phyloP scores from a whole-genome alignment of 2,797 vertebrate genomes.

The Zalophus californianus region DNA sequence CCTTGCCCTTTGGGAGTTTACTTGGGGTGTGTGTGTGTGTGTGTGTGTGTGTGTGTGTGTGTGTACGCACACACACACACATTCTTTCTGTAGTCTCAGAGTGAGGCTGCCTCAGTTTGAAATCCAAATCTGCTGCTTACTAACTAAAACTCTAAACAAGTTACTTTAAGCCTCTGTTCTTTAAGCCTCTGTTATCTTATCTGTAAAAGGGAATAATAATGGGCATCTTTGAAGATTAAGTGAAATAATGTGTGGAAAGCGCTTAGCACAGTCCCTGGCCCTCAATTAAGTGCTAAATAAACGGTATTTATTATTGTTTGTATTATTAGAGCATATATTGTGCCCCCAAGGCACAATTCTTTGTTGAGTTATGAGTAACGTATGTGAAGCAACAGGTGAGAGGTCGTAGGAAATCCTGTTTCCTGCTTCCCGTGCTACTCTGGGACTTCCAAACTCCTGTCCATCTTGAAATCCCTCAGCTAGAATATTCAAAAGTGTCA shows the following conservation, averaged over 20 bases:
- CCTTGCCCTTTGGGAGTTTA: not conserved
- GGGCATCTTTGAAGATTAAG: not conserved
- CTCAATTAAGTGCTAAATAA: not conserved
- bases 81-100: not conserved
- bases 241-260: not conserved
- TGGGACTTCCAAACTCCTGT: conserved; percentile 67
- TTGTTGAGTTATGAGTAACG: not conserved
- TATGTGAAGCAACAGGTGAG: conserved; percentile 43
- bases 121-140: not conserved
- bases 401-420: conserved; percentile 26
- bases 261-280: not conserved
- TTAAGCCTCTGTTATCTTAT: not conserved
- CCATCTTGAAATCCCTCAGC: conserved; percentile 52
- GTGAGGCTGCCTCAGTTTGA: not conserved
- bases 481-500: conserved; percentile 44
- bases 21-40: not conserved
- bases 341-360: not conserved
- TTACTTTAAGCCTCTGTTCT: not conserved
- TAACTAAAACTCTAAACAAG: not conserved
- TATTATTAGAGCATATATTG: not conserved
- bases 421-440: conserved; percentile 67
- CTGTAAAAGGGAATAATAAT: not conserved
- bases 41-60: too few relatives aligned
- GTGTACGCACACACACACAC: not conserved
- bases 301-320: not conserved